Percentiles rank a stretch among this genome's conserved stretches.
These are phyloP conservation scores for Aplocera efformata DNA, from an alignment of 2,888 invertebrate species.

Conservation along the genomic window DNA sequence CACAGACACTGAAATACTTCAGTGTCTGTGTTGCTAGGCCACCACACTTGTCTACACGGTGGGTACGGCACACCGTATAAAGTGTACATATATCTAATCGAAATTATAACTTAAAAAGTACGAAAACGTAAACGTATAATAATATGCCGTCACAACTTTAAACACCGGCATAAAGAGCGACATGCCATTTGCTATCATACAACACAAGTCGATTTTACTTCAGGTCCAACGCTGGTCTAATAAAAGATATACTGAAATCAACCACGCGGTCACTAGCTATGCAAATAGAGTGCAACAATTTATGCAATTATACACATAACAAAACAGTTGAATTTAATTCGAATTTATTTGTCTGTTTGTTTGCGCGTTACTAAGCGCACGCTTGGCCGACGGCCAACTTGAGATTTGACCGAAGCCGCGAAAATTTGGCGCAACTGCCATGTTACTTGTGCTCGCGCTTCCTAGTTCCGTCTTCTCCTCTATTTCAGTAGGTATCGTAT, in stretches of 20 bases:
- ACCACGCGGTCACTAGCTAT: neutral
- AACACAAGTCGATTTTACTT: too few relatives aligned
- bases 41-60: too few relatives aligned
- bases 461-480: constrained; percentile 15
- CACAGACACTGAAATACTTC: too few relatives aligned
- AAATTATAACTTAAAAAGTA: too few relatives aligned
- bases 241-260: neutral
- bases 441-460: constrained; percentile 11
- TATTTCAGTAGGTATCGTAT: neutral
- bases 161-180: too few relatives aligned
- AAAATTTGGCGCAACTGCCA: constrained; percentile 29
- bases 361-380: constrained; percentile 41
- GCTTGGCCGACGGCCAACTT: constrained; percentile 52
- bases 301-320: constrained; percentile 24
- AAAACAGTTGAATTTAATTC: constrained; percentile 7
- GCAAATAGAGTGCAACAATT: constrained; percentile 17
- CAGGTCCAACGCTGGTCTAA: too few relatives aligned
- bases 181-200: too few relatives aligned
- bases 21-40: too few relatives aligned
- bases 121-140: too few relatives aligned
- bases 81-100: too few relatives aligned
- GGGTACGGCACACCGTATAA: too few relatives aligned
- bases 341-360: constrained; percentile 39
- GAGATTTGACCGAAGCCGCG: constrained; percentile 37
- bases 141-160: too few relatives aligned